phyloP scores from a whole-genome alignment of 2,113 vertebrate species.

The Halcyon malimbica region DNA sequence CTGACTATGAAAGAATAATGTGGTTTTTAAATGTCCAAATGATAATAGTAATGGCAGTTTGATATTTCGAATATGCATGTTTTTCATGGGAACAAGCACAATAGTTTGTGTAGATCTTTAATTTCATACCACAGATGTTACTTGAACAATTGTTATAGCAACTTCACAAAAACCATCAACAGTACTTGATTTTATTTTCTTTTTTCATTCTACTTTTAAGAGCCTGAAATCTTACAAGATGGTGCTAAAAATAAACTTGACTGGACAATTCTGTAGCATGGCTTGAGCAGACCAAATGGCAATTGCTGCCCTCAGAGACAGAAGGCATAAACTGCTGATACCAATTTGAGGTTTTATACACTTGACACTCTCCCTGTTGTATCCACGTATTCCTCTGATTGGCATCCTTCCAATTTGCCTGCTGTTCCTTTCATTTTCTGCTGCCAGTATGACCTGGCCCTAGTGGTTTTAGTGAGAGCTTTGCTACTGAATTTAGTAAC shows the following conservation, averaged over 20 bases:
- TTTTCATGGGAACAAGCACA: neutral
- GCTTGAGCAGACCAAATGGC: neutral
- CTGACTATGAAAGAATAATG: constrained; percentile 53
- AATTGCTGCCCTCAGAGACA: neutral
- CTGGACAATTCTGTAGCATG: neutral
- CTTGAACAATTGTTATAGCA: neutral
- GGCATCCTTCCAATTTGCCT: neutral
- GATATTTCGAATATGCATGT: neutral
- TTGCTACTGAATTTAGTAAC: neutral
- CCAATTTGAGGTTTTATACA: neutral
- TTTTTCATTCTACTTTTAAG: neutral
- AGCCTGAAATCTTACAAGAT: neutral
- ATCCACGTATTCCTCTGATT: neutral
- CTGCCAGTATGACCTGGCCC: neutral
- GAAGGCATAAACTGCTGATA: neutral
- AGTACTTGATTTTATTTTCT: neutral
- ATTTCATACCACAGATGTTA: neutral
- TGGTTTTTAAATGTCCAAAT: constrained; percentile 53
- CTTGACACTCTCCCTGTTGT: neutral
- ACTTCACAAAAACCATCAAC: neutral
- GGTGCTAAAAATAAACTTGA: neutral
- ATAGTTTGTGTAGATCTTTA: neutral
- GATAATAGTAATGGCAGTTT: constrained; percentile 28
- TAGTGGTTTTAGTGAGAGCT: neutral
- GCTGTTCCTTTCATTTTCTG: neutral